Conservation (phyloP, 2,888 invertebrate species). For the Pachydiplax longipennis region DNA sequence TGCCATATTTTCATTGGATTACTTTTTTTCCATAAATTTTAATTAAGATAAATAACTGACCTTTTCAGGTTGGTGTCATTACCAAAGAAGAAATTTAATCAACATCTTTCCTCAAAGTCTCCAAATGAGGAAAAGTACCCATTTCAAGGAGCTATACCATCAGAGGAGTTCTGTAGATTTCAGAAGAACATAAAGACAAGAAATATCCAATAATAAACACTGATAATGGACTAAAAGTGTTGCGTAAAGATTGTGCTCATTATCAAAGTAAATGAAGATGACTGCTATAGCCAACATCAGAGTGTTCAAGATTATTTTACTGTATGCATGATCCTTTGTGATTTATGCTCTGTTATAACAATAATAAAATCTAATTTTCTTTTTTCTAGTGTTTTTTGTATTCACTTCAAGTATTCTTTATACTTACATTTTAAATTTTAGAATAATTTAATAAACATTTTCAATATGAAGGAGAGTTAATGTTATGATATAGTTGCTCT, state of each 20-base stretch:
- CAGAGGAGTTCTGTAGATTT: background rate
- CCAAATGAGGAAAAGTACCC: background rate
- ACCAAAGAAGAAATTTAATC: background rate
- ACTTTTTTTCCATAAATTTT: too few relatives aligned
- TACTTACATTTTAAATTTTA: background rate
- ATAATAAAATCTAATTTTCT: constrained; percentile 36
- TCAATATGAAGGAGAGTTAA: too few relatives aligned
- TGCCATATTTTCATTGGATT: too few relatives aligned
- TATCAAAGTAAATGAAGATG: background rate
- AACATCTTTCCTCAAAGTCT: background rate
- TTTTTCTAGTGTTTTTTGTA: background rate
- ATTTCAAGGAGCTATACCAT: background rate
- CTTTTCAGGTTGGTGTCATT: background rate
- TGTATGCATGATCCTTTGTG: constrained; percentile 4
- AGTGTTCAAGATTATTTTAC: constrained; percentile 9
- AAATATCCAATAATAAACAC: background rate
- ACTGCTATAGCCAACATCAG: background rate
- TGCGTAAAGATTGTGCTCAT: background rate
- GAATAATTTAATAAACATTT: too few relatives aligned
- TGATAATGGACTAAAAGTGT: background rate
- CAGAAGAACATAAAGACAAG: background rate
- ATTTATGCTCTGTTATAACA: constrained; percentile 17
- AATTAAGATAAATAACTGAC: background rate
- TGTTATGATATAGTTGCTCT: too few relatives aligned
- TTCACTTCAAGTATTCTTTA: background rate